Percentiles rank a stretch among this genome's conserved stretches.
Evolutionary conservation across 1,140 invertebrate species (phyloP).

Genomic region (Temnothorax longispinosus): DNA sequence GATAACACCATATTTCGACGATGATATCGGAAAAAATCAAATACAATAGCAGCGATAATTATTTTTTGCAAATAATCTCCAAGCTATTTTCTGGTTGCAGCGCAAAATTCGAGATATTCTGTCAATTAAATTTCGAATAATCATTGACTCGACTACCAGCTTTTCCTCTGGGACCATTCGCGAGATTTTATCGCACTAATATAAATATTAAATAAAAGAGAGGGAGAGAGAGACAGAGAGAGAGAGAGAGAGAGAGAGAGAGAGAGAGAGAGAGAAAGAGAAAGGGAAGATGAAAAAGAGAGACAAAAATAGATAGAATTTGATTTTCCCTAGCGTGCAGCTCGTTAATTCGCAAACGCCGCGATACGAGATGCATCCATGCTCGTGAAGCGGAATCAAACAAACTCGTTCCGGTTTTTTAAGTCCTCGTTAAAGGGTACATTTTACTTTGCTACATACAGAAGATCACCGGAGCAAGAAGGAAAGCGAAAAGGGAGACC

Average conservation of each 20-base stretch:
- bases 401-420: not conserved
- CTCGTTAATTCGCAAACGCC: conserved; percentile 25
- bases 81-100: not conserved
- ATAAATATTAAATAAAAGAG: conserved; percentile 16
- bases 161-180: not conserved
- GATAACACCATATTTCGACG: not conserved
- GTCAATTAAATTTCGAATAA: conserved; percentile 39
- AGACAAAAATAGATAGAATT: not conserved
- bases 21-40: not conserved
- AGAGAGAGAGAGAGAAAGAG: not conserved
- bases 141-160: not conserved
- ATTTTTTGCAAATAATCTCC: not conserved
- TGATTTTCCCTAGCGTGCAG: too few relatives aligned
- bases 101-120: not conserved
- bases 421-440: conserved; percentile 7
- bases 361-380: not conserved
- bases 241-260: not conserved
- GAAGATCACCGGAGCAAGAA: not conserved
- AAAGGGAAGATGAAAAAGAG: not conserved
- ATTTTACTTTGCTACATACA: not conserved
- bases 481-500: not conserved
- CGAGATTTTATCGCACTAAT: not conserved
- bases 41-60: not conserved
- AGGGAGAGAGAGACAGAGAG: too few relatives aligned
- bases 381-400: not conserved